Percentiles rank a stretch among this genome's conserved stretches.
Conservation (phyloP, 2,113 vertebrate species). For the Gallinago paraguaiae region DNA sequence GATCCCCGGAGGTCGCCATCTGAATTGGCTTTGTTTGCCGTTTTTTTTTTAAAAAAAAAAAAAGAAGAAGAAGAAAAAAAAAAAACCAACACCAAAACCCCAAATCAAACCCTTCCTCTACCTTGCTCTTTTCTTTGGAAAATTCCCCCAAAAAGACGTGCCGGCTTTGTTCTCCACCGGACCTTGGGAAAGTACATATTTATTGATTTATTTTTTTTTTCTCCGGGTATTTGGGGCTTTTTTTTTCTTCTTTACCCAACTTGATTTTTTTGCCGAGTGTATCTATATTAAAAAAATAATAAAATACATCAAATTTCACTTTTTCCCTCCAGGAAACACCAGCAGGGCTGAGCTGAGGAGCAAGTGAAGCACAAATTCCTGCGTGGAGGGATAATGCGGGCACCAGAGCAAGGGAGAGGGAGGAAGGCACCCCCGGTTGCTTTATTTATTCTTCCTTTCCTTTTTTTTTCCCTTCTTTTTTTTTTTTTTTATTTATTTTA, state of each 20-base stretch:
- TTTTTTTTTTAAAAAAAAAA: neutral
- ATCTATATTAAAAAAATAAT: too few species aligned
- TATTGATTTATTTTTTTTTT: neutral
- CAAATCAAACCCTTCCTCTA: neutral
- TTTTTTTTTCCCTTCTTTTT: too few species aligned
- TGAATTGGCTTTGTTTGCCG: slow-evolving; percentile 21
- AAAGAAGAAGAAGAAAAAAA: too few species aligned
- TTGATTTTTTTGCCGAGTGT: neutral
- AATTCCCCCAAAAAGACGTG: neutral
- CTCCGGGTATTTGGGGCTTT: neutral
- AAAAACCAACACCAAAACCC: too few species aligned
- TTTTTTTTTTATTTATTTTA: neutral
- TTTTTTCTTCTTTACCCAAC: neutral
- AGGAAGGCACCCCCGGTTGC: neutral
- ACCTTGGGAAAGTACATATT: neutral
- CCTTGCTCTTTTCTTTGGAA: neutral
- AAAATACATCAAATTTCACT: neutral
- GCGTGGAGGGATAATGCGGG: neutral
- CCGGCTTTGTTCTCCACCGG: slow-evolving; percentile 11
- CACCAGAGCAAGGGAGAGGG: neutral
- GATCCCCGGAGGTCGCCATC: slow-evolving; percentile 2
- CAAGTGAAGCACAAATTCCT: neutral
- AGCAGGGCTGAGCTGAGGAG: neutral
- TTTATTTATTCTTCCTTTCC: neutral
- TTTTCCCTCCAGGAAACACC: neutral